Conservation (phyloP, 2,888 invertebrate genomes). For the Drosophila mimetica region DNA sequence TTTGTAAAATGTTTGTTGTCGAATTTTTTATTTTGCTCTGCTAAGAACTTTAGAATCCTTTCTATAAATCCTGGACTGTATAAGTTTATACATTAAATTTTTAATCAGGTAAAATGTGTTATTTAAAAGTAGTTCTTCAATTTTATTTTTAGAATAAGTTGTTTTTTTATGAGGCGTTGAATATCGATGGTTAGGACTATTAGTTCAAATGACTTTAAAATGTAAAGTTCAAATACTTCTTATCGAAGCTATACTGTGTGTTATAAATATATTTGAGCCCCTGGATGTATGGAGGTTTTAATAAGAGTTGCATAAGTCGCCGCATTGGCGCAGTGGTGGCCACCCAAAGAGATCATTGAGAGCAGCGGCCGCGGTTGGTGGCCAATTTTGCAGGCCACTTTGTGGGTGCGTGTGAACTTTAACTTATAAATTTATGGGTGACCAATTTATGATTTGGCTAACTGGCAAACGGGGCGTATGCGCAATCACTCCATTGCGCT, state of each 20-base stretch:
- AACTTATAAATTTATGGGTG: constrained; percentile 62
- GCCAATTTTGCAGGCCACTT: constrained; percentile 55
- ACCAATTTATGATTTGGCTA: constrained; percentile 63
- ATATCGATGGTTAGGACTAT: too few relatives aligned
- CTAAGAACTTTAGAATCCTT: too few relatives aligned
- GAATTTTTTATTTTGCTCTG: too few relatives aligned
- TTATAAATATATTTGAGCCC: constrained; percentile 28
- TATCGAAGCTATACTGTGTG: not conserved
- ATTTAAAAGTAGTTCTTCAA: too few relatives aligned
- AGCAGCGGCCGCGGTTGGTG: constrained; percentile 59
- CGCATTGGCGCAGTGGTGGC: constrained; percentile 35
- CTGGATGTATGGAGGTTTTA: constrained; percentile 59
- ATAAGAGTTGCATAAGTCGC: constrained; percentile 68
- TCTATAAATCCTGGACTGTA: too few relatives aligned
- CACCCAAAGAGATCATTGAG: constrained; percentile 59
- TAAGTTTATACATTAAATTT: too few relatives aligned
- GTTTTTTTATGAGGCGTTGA: too few relatives aligned
- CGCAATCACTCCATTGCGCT: constrained; percentile 36
- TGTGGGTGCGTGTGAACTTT: constrained; percentile 74
- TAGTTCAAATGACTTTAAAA: too few relatives aligned
- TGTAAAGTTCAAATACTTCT: too few relatives aligned
- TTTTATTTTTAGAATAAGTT: too few relatives aligned
- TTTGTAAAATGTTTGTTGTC: too few relatives aligned
- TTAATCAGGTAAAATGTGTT: too few relatives aligned
- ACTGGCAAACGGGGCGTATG: constrained; percentile 63